Base-by-base conservation (phyloP, 1,140 invertebrate species). In the Philotrypesis tridentata region DNA sequence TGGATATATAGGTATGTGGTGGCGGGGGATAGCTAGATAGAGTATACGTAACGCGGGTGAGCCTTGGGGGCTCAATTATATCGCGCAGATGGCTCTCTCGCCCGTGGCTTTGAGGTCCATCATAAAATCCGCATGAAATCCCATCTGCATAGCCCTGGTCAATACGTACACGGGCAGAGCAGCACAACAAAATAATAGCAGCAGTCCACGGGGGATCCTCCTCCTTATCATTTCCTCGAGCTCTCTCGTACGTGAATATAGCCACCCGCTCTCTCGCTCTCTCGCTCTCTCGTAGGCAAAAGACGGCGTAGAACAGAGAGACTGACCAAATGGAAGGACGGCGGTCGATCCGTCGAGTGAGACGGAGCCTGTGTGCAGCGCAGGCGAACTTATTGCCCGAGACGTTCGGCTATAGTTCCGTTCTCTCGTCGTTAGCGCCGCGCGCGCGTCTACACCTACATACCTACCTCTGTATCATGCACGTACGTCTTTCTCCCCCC, bases 371-470 rank as follows among this genome's bases (percentile, higher is more conserved):
- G n/a, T n/a, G n/a, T n/a, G n/a, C n/a, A n/a, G n/a, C 77, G 48
- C 81, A 84, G 76, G 82, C 83, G 77, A 85, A 86, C 84, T 86
- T 84, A 86, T 87, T 84, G 83, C 82, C 80, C 73, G 76, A 84
- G 84, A 87, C 82, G 82, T 84, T 85, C 81, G 83, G 78, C 83
- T 9, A 6, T 73, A 14, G 14, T 29, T 67, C 40, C 12, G 83
- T 85, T 85, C 68, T 33, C 43, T 76, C 83, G 78, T 87, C 84
- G 83, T 86, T 86, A 86, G 83, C 74, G 63, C 70, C 75, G 73
- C 31, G 76, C 31, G 76, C 31, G 9, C 29, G 43, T n/a, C 21
- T n/a, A n/a, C n/a, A n/a, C n/a, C n/a, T n/a, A n/a, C n/a, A n/a
- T n/a, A n/a, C n/a, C n/a, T n/a, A n/a, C n/a, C n/a, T n/a, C n/a